Percentiles rank a stretch among this genome's conserved stretches.
These are phyloP conservation scores for Eudyptes chrysolophus DNA, from an alignment of 2,113 vertebrate species.

Conservation along the genomic window DNA sequence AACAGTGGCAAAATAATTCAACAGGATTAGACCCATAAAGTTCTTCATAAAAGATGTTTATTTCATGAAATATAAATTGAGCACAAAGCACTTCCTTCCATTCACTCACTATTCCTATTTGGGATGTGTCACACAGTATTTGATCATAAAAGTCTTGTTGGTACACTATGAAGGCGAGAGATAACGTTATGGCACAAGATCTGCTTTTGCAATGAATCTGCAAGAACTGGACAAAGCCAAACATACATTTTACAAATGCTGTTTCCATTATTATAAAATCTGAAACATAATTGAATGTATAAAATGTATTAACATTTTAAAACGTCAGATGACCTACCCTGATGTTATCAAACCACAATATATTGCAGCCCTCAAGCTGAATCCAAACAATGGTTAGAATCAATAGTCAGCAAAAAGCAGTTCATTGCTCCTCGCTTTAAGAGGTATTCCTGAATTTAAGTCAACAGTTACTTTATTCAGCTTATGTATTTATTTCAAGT, in stretches of 20 bases:
- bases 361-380: not conserved
- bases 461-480: not conserved
- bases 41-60: not conserved
- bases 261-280: not conserved
- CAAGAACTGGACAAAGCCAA: not conserved
- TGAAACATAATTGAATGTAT: not conserved
- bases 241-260: not conserved
- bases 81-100: not conserved
- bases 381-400: not conserved
- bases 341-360: not conserved
- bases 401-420: not conserved
- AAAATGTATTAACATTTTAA: not conserved
- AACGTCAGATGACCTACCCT: not conserved
- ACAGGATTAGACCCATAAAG: not conserved
- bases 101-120: not conserved
- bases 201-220: not conserved
- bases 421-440: not conserved
- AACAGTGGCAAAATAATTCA: not conserved
- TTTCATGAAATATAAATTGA: not conserved
- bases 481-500: not conserved
- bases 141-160: not conserved
- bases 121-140: not conserved
- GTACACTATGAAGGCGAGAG: not conserved
- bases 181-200: not conserved
- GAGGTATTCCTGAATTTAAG: not conserved